phyloP scores from a whole-genome alignment of 2,888 invertebrate genomes.

The Colletes collaris region DNA sequence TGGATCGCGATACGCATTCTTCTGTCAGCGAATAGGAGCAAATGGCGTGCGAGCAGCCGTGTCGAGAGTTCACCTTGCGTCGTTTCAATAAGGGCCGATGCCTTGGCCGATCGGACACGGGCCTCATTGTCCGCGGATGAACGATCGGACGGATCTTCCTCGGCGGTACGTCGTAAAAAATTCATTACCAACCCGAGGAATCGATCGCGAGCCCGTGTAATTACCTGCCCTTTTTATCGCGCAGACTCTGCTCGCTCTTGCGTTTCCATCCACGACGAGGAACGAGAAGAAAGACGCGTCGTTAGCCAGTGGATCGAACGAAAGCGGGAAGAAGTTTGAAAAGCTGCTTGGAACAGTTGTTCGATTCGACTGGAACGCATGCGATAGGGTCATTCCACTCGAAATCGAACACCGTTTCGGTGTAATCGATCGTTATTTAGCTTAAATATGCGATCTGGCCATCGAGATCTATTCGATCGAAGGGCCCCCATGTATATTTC shows the following conservation, averaged over 20 bases:
- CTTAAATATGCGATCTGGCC: too few relatives aligned
- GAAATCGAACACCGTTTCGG: too few relatives aligned
- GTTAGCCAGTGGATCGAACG: too few relatives aligned
- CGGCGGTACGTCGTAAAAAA: constrained; percentile 78
- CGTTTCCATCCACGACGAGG: constrained; percentile 1
- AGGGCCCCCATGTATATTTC: too few relatives aligned
- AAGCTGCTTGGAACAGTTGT: too few relatives aligned
- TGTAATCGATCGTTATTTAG: too few relatives aligned
- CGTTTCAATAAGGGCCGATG: constrained; percentile 70
- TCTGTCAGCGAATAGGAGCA: constrained; percentile 23
- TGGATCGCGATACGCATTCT: constrained; percentile 36
- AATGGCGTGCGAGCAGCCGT: constrained; percentile 27
- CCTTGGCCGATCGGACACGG: constrained; percentile 71
- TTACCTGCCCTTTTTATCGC: constrained; percentile 73
- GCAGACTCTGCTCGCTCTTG: constrained; percentile 22
- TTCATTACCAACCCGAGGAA: constrained; percentile 79
- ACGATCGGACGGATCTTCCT: constrained; percentile 63
- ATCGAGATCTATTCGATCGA: too few relatives aligned
- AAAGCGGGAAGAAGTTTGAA: too few relatives aligned
- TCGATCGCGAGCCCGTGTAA: constrained; percentile 80
- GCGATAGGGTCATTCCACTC: too few relatives aligned
- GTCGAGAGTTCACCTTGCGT: constrained; percentile 19
- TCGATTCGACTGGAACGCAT: too few relatives aligned
- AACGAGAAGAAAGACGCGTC: neutral
- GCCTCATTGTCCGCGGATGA: constrained; percentile 59